Evolutionary conservation across 2,113 vertebrate species (phyloP), one percentile per base, ranked within the genome.

Genomic region (Perca schrenkii): DNA sequence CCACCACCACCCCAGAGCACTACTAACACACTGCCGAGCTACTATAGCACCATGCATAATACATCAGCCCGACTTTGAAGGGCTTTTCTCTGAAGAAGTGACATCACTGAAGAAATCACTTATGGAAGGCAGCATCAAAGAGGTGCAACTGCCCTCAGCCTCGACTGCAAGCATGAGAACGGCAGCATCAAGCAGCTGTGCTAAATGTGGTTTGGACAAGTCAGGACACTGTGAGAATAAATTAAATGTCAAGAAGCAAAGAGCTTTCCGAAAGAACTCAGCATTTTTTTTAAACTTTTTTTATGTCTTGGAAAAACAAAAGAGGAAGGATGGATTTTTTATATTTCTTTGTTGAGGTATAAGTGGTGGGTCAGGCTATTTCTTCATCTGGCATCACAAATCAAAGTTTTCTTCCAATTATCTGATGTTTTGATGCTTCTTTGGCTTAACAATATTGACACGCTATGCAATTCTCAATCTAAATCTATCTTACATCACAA

Each of bases 1-100:
- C 86, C 85, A 79, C 86, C 85, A 79, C 83, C 77, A 81, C 70
- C 82, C 77, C 34, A 57, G 82, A 83, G 79, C 78, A 72, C 57
- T 63, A 67, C 79, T 74, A 84, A 69, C 86, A 80, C 83, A 70
- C 69, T 63, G 57, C 74, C 80, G 68, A 83, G 70, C 83, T 89
- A 85, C 79, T 85, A 80, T 87, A 86, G 80, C 15, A 6, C 62
- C 74, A 91, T 92, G 85, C 88, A 94, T 89, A 83, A 92, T 80
- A 86, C 88, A 92, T 88, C 74, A 79, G 67, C 43, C 61, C 10
- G 49, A 82, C 88, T 89, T 88, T 90, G 78, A 92, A 83, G 85
- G 71, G 84, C 81, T 90, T 92, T 86, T 93, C 91, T 91, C 88
- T 58, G 40, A 84, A 91, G 86, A 73, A 82, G 86, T 86, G 80